phyloP scores from a whole-genome alignment of 2,888 invertebrate genomes.

The Steromphala cineraria region DNA sequence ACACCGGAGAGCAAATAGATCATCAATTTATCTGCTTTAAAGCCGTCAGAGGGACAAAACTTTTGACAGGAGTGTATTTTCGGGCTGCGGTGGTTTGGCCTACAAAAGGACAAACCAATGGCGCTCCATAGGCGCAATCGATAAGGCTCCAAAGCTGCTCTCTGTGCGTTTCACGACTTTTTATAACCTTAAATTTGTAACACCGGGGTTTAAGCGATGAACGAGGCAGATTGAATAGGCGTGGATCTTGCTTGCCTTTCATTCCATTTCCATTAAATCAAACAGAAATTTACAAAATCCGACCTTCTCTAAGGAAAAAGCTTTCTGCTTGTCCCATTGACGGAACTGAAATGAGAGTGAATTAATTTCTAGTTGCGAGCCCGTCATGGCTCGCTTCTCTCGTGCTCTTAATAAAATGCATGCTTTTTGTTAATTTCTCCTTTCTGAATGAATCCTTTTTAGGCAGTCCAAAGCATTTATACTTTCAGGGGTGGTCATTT shows the following conservation, averaged over 20 bases:
- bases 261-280: conserved; percentile 23
- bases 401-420: not conserved
- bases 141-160: not conserved
- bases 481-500: not conserved
- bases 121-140: not conserved
- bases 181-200: not conserved
- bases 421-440: conserved; percentile 18
- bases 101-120: not conserved
- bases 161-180: not conserved
- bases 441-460: not conserved
- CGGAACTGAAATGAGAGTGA: not conserved
- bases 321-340: not conserved
- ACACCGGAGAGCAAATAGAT: not conserved
- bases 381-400: not conserved
- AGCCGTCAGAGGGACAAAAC: not conserved
- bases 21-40: not conserved
- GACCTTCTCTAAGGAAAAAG: not conserved
- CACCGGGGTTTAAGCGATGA: not conserved
- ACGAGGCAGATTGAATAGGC: not conserved
- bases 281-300: conserved; percentile 20
- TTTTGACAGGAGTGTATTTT: conserved; percentile 7
- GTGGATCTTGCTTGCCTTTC: not conserved
- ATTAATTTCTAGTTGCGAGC: conserved; percentile 16
- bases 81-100: not conserved
- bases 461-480: not conserved